phyloP scores from a whole-genome alignment of 2,113 vertebrate genomes.

The Aphyosemion australe region DNA sequence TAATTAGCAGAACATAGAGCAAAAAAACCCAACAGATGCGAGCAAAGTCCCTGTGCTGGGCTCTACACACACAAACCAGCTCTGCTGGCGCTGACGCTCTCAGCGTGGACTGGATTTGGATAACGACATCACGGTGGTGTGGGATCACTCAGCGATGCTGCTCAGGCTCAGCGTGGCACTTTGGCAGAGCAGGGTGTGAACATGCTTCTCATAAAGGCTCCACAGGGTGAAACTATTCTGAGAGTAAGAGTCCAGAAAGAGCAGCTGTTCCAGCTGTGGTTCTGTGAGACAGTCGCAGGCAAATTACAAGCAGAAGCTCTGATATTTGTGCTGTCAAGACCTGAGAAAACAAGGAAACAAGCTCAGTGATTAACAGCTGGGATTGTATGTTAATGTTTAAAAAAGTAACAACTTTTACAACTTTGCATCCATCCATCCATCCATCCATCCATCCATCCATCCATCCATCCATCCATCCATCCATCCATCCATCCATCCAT shows the following conservation, averaged over 20 bases:
- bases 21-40: slow-evolving; percentile 26
- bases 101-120: background rate
- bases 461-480: no score
- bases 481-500: no score
- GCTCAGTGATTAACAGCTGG: slow-evolving; percentile 7
- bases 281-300: background rate
- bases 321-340: slow-evolving; percentile 4
- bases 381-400: background rate
- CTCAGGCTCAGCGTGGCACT: slow-evolving; percentile 41
- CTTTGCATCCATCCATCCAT: background rate
- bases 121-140: slow-evolving; percentile 6
- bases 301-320: slow-evolving; percentile 6
- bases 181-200: slow-evolving; percentile 20
- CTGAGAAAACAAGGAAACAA: background rate
- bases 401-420: background rate
- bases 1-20: slow-evolving; percentile 26
- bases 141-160: slow-evolving; percentile 26
- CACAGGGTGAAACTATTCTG: slow-evolving; percentile 51
- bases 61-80: slow-evolving; percentile 5
- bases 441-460: no score
- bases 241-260: slow-evolving; percentile 42
- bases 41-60: background rate
- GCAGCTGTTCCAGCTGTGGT: slow-evolving; percentile 44
- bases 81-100: background rate
- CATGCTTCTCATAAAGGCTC: slow-evolving; percentile 59